A percentile compares a stretch with the other conserved stretches of the same genome.
Conservation (phyloP, 2,797 vertebrate genomes). For the Pitangus sulphuratus region DNA sequence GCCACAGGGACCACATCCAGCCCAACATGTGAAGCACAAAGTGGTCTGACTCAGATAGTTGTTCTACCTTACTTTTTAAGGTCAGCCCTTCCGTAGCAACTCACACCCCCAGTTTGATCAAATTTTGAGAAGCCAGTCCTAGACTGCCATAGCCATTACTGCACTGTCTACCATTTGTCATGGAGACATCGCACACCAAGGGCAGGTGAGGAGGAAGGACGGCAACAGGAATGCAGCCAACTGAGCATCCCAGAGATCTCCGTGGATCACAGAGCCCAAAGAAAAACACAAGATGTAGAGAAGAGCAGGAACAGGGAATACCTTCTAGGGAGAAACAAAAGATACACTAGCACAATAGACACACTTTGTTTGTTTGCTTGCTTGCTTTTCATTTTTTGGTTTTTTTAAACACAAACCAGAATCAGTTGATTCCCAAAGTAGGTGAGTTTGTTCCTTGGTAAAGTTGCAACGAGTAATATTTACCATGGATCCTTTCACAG, state of each 20-base stretch:
- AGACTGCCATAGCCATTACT: background rate
- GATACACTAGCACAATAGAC: background rate
- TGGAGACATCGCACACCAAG: background rate
- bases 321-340: background rate
- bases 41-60: background rate
- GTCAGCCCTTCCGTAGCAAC: background rate
- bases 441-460: fast-evolving
- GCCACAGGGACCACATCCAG: fast-evolving
- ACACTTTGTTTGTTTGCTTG: background rate
- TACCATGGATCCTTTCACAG: background rate
- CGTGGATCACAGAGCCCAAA: background rate
- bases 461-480: background rate
- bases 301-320: background rate
- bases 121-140: background rate
- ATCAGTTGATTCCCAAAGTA: background rate
- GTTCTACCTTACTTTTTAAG: background rate
- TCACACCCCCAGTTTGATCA: background rate
- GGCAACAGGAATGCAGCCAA: background rate
- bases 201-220: background rate
- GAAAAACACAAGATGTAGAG: background rate
- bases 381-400: fast-evolving
- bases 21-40: background rate
- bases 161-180: background rate
- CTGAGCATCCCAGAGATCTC: background rate
- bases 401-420: background rate